A percentile compares a stretch with the other conserved stretches of the same genome.
These are phyloP conservation scores for Botia almorhae DNA, from an alignment of 2,797 vertebrate species.

Conservation along the genomic window DNA sequence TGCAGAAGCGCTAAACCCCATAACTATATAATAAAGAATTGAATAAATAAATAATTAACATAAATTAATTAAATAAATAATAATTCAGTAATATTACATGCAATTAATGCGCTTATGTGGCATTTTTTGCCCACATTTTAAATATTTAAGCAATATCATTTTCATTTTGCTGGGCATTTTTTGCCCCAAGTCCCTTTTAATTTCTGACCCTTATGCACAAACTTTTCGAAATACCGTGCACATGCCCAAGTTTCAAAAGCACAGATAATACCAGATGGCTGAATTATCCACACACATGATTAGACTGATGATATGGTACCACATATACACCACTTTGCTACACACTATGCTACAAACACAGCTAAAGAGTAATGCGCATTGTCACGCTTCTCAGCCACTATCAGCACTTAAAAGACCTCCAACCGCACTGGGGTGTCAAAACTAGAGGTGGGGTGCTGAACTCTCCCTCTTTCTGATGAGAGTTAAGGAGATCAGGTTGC, in stretches of 20 bases:
- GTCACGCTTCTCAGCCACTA: constrained; percentile 72
- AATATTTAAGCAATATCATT: too few relatives aligned
- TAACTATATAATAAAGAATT: too few relatives aligned
- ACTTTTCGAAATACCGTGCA: constrained; percentile 18
- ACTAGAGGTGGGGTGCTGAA: constrained; percentile 72
- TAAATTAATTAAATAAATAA: too few relatives aligned
- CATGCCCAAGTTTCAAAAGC: background rate
- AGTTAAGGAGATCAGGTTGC: constrained; percentile 81
- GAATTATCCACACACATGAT: constrained; percentile 35
- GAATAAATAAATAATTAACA: too few relatives aligned
- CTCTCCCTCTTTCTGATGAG: constrained; percentile 76
- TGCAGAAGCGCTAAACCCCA: too few relatives aligned
- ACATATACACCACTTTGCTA: constrained; percentile 12
- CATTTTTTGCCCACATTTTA: too few relatives aligned
- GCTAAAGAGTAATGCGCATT: constrained; percentile 44
- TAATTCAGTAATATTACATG: too few relatives aligned
- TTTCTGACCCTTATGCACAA: background rate
- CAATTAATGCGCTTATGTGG: too few relatives aligned
- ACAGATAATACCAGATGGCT: constrained; percentile 26
- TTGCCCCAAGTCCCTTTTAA: background rate
- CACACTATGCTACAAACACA: constrained; percentile 25
- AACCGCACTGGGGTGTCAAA: constrained; percentile 67
- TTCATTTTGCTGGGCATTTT: background rate
- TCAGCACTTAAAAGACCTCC: constrained; percentile 73
- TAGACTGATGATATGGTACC: constrained; percentile 25